Base-by-base conservation (phyloP, 2,888 invertebrate genomes). In the Dicyrtoma fusca region DNA sequence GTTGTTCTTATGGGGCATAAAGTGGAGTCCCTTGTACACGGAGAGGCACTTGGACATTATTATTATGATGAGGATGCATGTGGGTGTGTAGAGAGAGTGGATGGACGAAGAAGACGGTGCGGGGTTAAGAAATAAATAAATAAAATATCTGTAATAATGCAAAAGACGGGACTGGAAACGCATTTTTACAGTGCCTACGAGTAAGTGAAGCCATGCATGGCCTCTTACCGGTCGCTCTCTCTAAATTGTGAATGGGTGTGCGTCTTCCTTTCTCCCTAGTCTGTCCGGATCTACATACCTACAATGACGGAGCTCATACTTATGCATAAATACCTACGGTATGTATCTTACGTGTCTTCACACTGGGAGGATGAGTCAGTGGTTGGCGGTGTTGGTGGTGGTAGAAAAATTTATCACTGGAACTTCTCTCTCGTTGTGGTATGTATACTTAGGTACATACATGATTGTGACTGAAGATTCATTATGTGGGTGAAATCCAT, bases 401-500 rank as follows among this genome's bases (percentile, higher is more conserved):
- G 53, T 3, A 55, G 53, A 55, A 5, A 55, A 34, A 34, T 8
- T 3, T 34, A 34, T 34, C 34, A 34, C 11, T 49, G 19, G n/a
- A 49, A n/a, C 49, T 19, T 13, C 49, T 49, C n/a, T 19, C 49
- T 49, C 49, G 11, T 10, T 19, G n/a, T n/a, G n/a, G n/a, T n/a
- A n/a, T n/a, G n/a, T n/a, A n/a, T n/a, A n/a, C n/a, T n/a, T n/a
- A n/a, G n/a, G n/a, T n/a, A n/a, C n/a, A n/a, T n/a, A n/a, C n/a
- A n/a, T n/a, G n/a, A n/a, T n/a, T n/a, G n/a, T n/a, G n/a, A n/a
- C n/a, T n/a, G n/a, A n/a, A n/a, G n/a, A n/a, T n/a, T n/a, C 49
- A 49, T 49, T 42, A 44, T 25, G 25, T 45, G 68, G 55, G 68
- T 68, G 68, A 68, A 71, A 65, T 65, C 65, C 65, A 65, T 65